Conservation (phyloP, 2,113 vertebrate genomes). For the Antechinus stuartii region DNA sequence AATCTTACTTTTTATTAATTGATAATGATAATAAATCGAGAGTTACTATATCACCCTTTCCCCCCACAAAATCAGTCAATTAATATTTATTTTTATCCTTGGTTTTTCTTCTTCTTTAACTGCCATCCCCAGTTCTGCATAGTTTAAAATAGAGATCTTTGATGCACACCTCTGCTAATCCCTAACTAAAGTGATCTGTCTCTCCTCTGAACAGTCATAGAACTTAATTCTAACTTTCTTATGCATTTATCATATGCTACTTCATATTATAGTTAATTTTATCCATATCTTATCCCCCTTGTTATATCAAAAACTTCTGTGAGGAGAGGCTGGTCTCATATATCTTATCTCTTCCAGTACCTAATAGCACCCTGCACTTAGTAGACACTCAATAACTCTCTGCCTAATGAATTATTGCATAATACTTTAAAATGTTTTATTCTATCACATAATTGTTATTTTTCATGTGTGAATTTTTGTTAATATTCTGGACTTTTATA, state of each 20-base stretch:
- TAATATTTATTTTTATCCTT: neutral
- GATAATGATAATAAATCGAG: neutral
- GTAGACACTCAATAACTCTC: neutral
- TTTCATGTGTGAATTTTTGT: neutral
- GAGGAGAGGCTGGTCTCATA: neutral
- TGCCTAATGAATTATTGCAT: neutral
- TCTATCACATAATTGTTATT: neutral
- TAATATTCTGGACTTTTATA: neutral
- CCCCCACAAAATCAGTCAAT: neutral
- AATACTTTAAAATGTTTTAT: neutral
- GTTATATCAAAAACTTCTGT: neutral
- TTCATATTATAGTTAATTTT: neutral
- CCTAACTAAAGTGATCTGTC: neutral
- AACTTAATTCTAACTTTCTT: neutral
- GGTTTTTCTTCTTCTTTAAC: neutral
- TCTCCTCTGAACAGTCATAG: neutral
- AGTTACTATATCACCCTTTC: neutral
- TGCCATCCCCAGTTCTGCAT: neutral
- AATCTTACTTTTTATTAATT: neutral
- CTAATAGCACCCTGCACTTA: neutral
- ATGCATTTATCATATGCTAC: neutral
- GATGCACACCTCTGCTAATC: neutral
- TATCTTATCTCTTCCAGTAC: neutral
- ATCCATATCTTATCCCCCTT: neutral
- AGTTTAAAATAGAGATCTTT: neutral